These are phyloP conservation scores for Neoniphon sammara DNA, from an alignment of 2,797 vertebrate genomes.

Conservation along the genomic window DNA sequence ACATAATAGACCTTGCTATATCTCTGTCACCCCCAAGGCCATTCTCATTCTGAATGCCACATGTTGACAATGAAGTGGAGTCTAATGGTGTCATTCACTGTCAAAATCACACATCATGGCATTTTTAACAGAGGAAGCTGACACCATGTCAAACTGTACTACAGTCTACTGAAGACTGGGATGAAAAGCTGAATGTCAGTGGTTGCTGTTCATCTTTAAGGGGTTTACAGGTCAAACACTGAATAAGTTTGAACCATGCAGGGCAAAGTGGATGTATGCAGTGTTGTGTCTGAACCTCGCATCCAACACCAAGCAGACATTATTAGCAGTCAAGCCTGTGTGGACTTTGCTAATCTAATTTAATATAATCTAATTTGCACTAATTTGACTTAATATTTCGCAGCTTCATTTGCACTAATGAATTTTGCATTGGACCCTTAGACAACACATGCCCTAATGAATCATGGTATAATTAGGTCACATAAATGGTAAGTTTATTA, in stretches of 20 bases:
- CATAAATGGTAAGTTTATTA: too few relatives aligned
- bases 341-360: neutral
- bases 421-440: neutral
- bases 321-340: neutral
- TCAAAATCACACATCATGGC: neutral
- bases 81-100: neutral
- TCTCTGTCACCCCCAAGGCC: slow-evolving; percentile 7
- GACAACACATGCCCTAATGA: neutral
- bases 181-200: neutral
- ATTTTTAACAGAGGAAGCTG: neutral
- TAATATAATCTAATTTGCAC: neutral
- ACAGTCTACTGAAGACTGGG: neutral
- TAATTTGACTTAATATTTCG: slow-evolving; percentile 1
- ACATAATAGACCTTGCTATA: slow-evolving; percentile 11
- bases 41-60: neutral
- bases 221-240: too few relatives aligned
- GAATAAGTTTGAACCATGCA: too few relatives aligned
- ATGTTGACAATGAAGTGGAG: neutral
- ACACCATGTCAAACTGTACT: too few relatives aligned
- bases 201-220: neutral
- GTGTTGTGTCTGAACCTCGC: too few relatives aligned
- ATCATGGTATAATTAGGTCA: neutral
- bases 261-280: too few relatives aligned
- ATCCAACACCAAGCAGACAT: neutral
- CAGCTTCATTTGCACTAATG: neutral